Base-by-base conservation (phyloP, 2,888 invertebrate genomes). In the Frankliniella intonsa region DNA sequence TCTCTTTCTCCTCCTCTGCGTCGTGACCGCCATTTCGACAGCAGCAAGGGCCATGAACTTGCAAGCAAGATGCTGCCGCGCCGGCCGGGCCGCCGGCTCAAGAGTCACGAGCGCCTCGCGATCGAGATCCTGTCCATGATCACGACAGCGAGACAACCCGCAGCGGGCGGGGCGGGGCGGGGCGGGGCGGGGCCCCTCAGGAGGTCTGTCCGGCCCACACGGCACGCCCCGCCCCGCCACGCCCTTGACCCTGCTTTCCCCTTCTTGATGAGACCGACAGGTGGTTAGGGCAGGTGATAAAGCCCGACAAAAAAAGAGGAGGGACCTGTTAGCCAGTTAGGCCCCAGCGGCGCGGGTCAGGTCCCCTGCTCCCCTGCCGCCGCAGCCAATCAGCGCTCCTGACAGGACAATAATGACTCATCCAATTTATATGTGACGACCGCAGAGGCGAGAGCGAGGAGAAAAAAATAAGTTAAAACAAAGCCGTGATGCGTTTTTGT, bases 111-210 rank as follows among this genome's bases (percentile, higher is more conserved):
- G 22, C 69, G 69, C 22, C 22, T 76, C 12, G 69, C 69, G 69
- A 76, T 76, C 69, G 25, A 76, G 69, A 76, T 76, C 25, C 69
- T 10, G 69, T 76, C 69, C 22, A 76, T 76, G 69, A 76, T 76
- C 69, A 76, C 25, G 69, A 8, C 69, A 55, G 55, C 69, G 10
- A 22, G 25, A 25, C 69, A 38, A 38, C 69, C 25, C 69, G 25
- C 69, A 10, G 19, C 55, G 55, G n/a, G n/a, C n/a, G n/a, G n/a
- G n/a, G n/a, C n/a, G n/a, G n/a, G n/a, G 38, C 38, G 3, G 38
- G 38, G 38, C 38, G 38, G 38, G 38, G 38, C 38, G 38, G 38
- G 2, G 38, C 38, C 38, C 38, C 38, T 38, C 38, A 38, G 38
- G 38, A 5, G 2, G 38, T 38, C 38, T 38, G 38, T 38, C 38